phyloP scores from a whole-genome alignment of 2,113 vertebrate species.

The Melanerpes formicivorus region DNA sequence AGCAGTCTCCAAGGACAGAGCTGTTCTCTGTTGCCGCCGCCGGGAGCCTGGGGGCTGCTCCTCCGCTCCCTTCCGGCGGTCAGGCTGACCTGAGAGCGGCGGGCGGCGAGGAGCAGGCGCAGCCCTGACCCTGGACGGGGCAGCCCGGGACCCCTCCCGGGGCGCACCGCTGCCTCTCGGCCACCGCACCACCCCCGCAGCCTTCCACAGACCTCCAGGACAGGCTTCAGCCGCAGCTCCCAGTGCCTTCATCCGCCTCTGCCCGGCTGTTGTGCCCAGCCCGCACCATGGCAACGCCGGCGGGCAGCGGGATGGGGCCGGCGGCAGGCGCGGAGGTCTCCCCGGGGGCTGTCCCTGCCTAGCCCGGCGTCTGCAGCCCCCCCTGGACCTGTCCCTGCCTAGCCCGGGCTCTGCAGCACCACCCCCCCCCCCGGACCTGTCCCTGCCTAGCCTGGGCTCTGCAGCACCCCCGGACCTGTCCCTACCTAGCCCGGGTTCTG shows the following conservation, averaged over 20 bases:
- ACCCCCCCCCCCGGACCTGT: too few relatives aligned
- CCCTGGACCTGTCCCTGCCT: too few relatives aligned
- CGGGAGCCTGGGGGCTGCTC: neutral
- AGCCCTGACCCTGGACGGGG: neutral
- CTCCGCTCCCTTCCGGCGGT: neutral
- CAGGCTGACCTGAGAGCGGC: neutral
- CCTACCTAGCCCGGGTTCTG: too few relatives aligned
- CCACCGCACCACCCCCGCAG: too few relatives aligned
- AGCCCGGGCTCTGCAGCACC: too few relatives aligned
- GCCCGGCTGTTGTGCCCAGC: too few relatives aligned
- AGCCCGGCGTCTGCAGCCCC: too few relatives aligned
- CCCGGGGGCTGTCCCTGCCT: neutral
- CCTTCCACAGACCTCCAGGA: neutral
- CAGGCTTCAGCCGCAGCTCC: neutral
- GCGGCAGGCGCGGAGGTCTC: too few relatives aligned
- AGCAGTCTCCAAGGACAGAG: neutral
- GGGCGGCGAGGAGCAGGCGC: neutral
- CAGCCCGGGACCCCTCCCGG: neutral
- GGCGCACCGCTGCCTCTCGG: neutral
- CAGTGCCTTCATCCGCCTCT: too few relatives aligned
- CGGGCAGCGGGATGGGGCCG: too few relatives aligned
- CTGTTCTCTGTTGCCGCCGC: accelerated
- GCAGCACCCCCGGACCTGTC: too few relatives aligned
- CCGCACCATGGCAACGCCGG: neutral
- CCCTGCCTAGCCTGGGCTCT: too few relatives aligned